Conservation (phyloP, 2,888 invertebrate species). For the Hydraecia micacea region DNA sequence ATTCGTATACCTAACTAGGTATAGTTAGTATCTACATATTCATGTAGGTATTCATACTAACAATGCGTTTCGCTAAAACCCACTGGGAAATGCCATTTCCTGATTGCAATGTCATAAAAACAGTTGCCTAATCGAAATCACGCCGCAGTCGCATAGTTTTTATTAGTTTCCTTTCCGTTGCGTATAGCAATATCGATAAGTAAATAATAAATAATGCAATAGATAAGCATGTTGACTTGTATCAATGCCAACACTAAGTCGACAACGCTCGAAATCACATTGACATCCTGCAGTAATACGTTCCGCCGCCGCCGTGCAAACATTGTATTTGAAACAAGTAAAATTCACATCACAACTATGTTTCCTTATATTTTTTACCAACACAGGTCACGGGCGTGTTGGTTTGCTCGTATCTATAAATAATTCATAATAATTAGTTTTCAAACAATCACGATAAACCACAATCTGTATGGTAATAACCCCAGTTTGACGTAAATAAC, state of each 20-base stretch:
- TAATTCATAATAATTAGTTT: constrained; percentile 46
- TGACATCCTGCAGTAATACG: constrained; percentile 18
- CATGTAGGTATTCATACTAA: constrained; percentile 14
- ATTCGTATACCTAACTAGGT: neutral
- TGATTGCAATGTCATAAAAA: constrained; percentile 35
- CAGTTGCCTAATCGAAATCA: constrained; percentile 44
- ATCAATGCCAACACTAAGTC: constrained; percentile 33
- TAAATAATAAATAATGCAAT: constrained; percentile 44
- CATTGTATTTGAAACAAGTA: constrained; percentile 28
- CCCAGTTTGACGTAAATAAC: constrained; percentile 62
- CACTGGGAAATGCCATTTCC: constrained; percentile 43
- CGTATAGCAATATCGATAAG: constrained; percentile 27
- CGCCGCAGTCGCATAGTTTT: constrained; percentile 30
- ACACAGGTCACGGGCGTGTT: constrained; percentile 43
- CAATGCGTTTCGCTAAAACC: constrained; percentile 27
- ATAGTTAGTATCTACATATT: constrained; percentile 25
- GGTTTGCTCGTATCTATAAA: constrained; percentile 41
- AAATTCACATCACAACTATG: constrained; percentile 26
- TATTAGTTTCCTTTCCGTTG: constrained; percentile 18
- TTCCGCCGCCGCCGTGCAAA: constrained; percentile 36
- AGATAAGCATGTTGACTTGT: constrained; percentile 39
- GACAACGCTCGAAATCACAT: constrained; percentile 22
- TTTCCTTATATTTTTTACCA: constrained; percentile 43
- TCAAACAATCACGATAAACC: constrained; percentile 45
- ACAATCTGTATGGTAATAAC: constrained; percentile 50